phyloP scores from a whole-genome alignment of 1,140 invertebrate species.

The Caerostris extrusa region DNA sequence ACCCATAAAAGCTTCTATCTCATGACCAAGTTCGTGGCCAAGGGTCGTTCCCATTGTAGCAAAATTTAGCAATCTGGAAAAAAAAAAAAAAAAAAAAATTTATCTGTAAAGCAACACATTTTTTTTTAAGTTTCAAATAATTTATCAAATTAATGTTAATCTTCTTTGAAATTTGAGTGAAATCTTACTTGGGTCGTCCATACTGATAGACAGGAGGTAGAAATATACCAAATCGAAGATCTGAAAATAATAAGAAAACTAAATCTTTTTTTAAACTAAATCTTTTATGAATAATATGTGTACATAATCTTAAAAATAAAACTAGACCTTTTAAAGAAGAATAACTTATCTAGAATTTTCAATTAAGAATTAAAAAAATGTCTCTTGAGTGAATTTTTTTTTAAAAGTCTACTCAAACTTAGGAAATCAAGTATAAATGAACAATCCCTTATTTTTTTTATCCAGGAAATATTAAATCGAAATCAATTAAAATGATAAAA shows the following conservation, averaged over 20 bases:
- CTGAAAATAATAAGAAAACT: neutral
- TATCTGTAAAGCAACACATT: neutral
- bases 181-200: conserved; percentile 36
- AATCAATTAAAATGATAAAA: neutral
- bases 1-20: conserved; percentile 25
- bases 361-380: neutral
- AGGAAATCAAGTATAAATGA: neutral
- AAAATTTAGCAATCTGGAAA: conserved; percentile 38
- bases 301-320: neutral
- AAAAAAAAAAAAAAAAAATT: neutral
- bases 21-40: conserved; percentile 45
- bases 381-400: too few relatives aligned
- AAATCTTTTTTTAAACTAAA: neutral
- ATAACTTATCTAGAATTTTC: neutral
- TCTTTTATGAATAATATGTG: neutral
- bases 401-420: neutral
- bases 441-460: neutral
- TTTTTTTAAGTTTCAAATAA: neutral
- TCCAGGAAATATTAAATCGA: neutral
- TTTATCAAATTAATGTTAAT: neutral
- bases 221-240: conserved; percentile 38
- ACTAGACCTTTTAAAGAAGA: neutral
- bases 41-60: conserved; percentile 22
- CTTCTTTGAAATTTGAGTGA: neutral
- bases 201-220: conserved; percentile 16